Evolutionary conservation across 2,113 vertebrate species (phyloP).

Genomic region (Aythya baeri): DNA sequence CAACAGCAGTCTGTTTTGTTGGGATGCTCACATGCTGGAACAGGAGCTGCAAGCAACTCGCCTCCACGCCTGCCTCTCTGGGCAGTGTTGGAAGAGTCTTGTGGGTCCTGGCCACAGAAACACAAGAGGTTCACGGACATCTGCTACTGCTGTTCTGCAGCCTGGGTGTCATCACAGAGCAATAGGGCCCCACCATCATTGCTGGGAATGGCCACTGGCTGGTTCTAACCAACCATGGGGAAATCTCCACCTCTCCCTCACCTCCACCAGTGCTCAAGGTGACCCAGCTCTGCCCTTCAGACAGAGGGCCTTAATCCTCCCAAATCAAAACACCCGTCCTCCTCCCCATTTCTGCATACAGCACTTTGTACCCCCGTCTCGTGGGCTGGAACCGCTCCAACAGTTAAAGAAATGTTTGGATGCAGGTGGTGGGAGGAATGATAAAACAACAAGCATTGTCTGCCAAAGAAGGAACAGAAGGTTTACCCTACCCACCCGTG

Average conservation of each 20-base stretch:
- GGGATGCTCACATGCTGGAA: not conserved
- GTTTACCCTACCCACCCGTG: not conserved
- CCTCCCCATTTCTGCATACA: not conserved
- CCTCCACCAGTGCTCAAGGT: accelerated
- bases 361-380: not conserved
- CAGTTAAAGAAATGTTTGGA: not conserved
- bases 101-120: not conserved
- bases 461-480: not conserved
- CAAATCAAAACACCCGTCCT: not conserved
- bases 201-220: not conserved
- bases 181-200: not conserved
- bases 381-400: not conserved
- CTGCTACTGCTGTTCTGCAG: not conserved
- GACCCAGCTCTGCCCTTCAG: not conserved
- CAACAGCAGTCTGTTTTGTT: not conserved
- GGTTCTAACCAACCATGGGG: accelerated
- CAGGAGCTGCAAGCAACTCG: not conserved
- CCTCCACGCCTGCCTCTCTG: not conserved
- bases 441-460: not conserved
- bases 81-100: not conserved
- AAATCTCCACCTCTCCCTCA: not conserved
- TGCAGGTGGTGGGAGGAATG: not conserved
- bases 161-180: not conserved
- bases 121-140: not conserved
- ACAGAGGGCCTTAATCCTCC: not conserved